These are phyloP conservation scores for Daphoenositta chrysoptera DNA, from an alignment of 2,113 vertebrate genomes.

Conservation along the genomic window DNA sequence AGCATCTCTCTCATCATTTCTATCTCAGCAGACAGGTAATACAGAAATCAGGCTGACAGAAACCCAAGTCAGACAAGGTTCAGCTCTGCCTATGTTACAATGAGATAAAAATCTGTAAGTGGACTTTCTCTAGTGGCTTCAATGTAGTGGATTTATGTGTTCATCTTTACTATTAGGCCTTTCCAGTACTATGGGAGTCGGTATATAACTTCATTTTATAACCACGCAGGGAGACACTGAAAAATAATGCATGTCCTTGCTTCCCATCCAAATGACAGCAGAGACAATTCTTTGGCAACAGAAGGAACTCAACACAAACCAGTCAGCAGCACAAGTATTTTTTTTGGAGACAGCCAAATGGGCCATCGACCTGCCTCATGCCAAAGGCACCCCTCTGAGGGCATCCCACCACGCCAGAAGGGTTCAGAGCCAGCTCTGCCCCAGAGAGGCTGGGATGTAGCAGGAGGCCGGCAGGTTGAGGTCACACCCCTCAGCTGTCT, in stretches of 20 bases:
- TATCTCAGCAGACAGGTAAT: background rate
- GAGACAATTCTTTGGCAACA: background rate
- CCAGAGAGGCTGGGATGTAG: fast-evolving
- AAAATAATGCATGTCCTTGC: background rate
- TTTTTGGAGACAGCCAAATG: background rate
- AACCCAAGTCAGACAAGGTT: background rate
- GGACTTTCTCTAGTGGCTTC: background rate
- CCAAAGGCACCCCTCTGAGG: background rate
- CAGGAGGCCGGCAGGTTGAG: background rate
- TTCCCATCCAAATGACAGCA: background rate
- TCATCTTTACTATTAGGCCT: background rate
- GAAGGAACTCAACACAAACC: background rate
- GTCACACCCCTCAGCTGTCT: background rate
- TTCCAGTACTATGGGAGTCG: background rate
- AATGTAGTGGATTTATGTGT: background rate
- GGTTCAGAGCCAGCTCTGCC: background rate
- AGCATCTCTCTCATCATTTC: background rate
- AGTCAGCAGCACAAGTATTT: background rate
- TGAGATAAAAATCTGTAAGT: background rate
- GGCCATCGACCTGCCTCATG: background rate
- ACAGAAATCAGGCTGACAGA: background rate
- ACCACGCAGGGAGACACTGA: fast-evolving
- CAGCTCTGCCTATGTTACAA: background rate
- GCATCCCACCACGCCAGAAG: fast-evolving
- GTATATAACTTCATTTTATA: background rate